phyloP scores from a whole-genome alignment of 2,888 invertebrate genomes.

The Dendrolimus houi region DNA sequence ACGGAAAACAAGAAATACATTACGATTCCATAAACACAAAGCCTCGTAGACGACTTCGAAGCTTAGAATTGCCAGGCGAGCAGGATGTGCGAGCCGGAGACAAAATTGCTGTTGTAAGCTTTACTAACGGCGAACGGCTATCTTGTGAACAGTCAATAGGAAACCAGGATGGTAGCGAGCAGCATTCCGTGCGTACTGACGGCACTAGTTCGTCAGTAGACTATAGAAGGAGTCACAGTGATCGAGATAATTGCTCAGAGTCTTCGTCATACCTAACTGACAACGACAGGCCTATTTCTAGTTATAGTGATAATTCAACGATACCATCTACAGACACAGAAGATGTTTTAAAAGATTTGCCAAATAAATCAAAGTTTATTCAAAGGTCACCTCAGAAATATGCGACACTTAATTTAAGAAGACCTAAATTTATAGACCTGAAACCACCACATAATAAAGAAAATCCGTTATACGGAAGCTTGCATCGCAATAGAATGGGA shows the following conservation, averaged over 20 bases:
- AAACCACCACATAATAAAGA: slow-evolving; percentile 45
- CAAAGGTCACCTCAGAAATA: slow-evolving; percentile 69
- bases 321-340: slow-evolving; percentile 69
- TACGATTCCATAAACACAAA: slow-evolving; percentile 71
- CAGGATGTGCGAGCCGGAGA: slow-evolving; percentile 41
- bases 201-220: slow-evolving; percentile 58
- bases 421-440: slow-evolving; percentile 68
- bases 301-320: slow-evolving; percentile 69
- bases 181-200: slow-evolving; percentile 65
- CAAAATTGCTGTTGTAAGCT: slow-evolving; percentile 47
- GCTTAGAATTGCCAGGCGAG: slow-evolving; percentile 52
- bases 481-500: slow-evolving; percentile 61
- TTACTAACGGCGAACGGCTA: slow-evolving; percentile 59
- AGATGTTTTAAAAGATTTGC: slow-evolving; percentile 66
- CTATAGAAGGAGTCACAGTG: slow-evolving; percentile 65
- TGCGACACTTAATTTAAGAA: slow-evolving; percentile 62
- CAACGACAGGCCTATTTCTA: slow-evolving; percentile 69
- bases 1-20: slow-evolving; percentile 51
- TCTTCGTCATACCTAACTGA: slow-evolving; percentile 68
- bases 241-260: slow-evolving; percentile 72
- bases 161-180: slow-evolving; percentile 58
- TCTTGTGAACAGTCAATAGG: slow-evolving; percentile 51
- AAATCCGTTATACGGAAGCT: slow-evolving; percentile 52
- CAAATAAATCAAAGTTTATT: slow-evolving; percentile 59
- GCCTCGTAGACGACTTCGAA: slow-evolving; percentile 62